phyloP scores from a whole-genome alignment of 2,888 invertebrate genomes.

The Drosophila picticornis region DNA sequence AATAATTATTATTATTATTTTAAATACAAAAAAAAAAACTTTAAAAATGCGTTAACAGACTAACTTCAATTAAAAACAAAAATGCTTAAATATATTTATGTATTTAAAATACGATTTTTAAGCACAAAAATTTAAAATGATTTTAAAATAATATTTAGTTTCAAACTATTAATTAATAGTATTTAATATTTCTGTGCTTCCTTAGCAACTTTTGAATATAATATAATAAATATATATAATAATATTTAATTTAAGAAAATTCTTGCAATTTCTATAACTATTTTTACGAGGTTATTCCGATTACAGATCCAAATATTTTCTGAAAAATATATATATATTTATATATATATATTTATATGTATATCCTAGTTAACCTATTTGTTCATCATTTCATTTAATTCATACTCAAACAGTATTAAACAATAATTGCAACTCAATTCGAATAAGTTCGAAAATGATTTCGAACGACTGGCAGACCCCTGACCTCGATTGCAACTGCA shows the following conservation, averaged over 20 bases:
- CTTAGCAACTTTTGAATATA: neutral
- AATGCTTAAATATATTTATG: neutral
- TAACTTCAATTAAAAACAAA: neutral
- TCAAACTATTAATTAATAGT: too few relatives aligned
- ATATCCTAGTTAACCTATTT: neutral
- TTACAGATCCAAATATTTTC: neutral
- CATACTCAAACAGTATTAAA: neutral
- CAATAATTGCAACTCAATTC: conserved; percentile 16
- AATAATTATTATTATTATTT: neutral
- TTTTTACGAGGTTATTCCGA: neutral
- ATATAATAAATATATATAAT: too few relatives aligned
- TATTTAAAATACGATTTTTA: neutral
- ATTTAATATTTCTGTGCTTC: neutral
- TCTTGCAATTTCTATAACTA: neutral
- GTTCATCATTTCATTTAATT: neutral
- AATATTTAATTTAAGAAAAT: neutral
- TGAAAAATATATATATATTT: neutral
- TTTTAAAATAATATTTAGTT: too few relatives aligned
- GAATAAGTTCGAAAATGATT: conserved; percentile 60
- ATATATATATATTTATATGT: neutral
- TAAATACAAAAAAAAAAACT: neutral
- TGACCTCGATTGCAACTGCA: conserved; percentile 67
- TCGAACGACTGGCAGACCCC: conserved; percentile 63
- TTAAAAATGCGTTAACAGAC: neutral
- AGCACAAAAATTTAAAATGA: neutral